These are phyloP conservation scores for Acrocera orbiculus DNA, from an alignment of 2,888 invertebrate species.

Conservation along the genomic window DNA sequence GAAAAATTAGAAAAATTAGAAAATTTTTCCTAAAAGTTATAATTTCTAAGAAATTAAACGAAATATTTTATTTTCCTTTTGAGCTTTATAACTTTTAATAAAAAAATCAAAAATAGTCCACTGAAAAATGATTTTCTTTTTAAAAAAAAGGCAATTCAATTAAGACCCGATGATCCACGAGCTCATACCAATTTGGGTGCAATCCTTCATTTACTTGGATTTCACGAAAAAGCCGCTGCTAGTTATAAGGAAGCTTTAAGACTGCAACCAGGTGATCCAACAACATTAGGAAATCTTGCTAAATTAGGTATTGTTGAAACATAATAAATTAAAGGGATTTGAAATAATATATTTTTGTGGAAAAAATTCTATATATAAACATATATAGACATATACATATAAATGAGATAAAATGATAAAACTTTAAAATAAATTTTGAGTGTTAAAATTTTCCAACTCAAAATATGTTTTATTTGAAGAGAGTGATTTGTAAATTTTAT, in stretches of 20 bases:
- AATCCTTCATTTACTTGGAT: slow-evolving; percentile 83
- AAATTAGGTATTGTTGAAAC: slow-evolving; percentile 37
- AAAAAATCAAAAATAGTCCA: background rate
- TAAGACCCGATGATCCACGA: slow-evolving; percentile 57
- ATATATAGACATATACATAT: background rate
- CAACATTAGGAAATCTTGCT: slow-evolving; percentile 76
- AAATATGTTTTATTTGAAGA: no score
- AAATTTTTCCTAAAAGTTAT: no score
- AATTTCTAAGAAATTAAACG: no score
- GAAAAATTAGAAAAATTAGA: no score
- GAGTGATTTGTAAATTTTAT: no score
- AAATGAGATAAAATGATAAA: background rate
- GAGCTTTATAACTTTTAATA: no score
- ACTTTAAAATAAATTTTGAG: no score
- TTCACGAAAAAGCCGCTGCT: slow-evolving; percentile 68
- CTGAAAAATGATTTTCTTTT: slow-evolving; percentile 5
- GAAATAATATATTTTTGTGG: no score
- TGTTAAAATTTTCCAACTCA: no score
- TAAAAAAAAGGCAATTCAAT: slow-evolving; percentile 25
- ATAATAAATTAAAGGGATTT: slow-evolving; percentile 13
- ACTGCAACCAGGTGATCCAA: slow-evolving; percentile 73
- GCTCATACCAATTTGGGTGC: slow-evolving; percentile 91
- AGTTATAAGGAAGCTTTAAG: slow-evolving; percentile 73
- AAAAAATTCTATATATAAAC: background rate
- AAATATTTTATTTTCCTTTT: no score